A percentile compares a stretch with the other conserved stretches of the same genome.
Conservation (phyloP, 2,888 invertebrate species). For the Eilema depressum region DNA sequence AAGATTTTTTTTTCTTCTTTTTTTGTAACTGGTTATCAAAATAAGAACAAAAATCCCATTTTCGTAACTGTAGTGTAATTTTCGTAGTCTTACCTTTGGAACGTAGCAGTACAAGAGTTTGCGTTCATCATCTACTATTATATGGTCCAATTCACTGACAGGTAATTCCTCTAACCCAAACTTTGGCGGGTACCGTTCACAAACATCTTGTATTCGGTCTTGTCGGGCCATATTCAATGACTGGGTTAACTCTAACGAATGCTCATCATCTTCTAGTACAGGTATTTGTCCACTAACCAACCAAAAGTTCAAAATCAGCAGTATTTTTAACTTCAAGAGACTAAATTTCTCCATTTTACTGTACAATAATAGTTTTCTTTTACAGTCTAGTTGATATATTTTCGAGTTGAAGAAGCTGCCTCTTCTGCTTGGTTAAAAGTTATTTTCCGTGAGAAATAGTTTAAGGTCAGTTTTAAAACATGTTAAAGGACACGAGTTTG, state of each 20-base stretch:
- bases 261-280: conserved; percentile 62
- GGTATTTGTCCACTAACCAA: conserved; percentile 66
- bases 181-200: conserved; percentile 82
- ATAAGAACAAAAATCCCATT: conserved; percentile 46
- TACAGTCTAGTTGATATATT: conserved; percentile 52
- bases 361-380: conserved; percentile 74
- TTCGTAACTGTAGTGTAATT: conserved; percentile 45
- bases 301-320: conserved; percentile 66
- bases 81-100: conserved; percentile 91
- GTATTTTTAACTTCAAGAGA: conserved; percentile 58
- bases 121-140: conserved; percentile 94
- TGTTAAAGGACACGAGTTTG: background rate
- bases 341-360: conserved; percentile 66
- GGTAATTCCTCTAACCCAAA: conserved; percentile 78
- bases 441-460: background rate
- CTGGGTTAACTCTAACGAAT: conserved; percentile 88
- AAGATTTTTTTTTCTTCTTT: too few relatives aligned
- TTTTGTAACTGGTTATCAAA: too few relatives aligned
- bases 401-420: conserved; percentile 17
- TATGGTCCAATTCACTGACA: conserved; percentile 90
- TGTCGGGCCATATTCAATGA: conserved; percentile 88
- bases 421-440: too few relatives aligned
- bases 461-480: background rate
- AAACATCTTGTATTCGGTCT: conserved; percentile 88
- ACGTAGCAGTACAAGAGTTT: conserved; percentile 97